These are phyloP conservation scores for Arctopsyche grandis DNA, from an alignment of 1,140 invertebrate species.

Conservation along the genomic window DNA sequence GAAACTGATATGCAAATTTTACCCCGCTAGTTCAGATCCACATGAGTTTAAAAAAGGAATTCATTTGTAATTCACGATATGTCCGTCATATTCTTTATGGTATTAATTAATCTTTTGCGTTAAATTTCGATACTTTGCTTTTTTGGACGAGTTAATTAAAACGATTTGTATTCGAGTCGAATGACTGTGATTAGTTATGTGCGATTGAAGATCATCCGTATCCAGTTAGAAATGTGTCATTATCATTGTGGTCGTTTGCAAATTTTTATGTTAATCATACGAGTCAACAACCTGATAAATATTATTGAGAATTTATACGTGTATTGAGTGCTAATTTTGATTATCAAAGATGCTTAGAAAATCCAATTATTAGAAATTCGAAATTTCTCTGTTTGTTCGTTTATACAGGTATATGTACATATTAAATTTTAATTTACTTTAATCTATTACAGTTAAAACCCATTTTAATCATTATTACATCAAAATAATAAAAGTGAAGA, in stretches of 20 bases:
- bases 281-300: background rate
- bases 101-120: background rate
- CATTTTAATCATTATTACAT: no score
- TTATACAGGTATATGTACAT: no score
- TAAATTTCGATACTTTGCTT: background rate
- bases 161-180: no score
- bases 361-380: no score
- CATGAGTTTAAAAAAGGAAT: background rate
- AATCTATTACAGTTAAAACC: no score
- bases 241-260: background rate
- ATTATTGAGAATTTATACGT: background rate
- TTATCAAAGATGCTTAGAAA: no score
- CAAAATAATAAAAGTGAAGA: no score
- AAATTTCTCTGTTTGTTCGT: no score
- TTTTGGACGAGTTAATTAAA: no score
- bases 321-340: background rate
- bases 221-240: background rate
- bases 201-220: background rate
- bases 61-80: background rate
- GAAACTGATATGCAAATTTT: constrained; percentile 15
- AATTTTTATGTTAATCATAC: background rate
- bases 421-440: no score
- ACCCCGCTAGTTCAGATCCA: background rate
- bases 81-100: background rate
- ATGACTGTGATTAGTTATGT: background rate